Conservation (phyloP, 2,888 invertebrate genomes). For the Nymphalis c-album region DNA sequence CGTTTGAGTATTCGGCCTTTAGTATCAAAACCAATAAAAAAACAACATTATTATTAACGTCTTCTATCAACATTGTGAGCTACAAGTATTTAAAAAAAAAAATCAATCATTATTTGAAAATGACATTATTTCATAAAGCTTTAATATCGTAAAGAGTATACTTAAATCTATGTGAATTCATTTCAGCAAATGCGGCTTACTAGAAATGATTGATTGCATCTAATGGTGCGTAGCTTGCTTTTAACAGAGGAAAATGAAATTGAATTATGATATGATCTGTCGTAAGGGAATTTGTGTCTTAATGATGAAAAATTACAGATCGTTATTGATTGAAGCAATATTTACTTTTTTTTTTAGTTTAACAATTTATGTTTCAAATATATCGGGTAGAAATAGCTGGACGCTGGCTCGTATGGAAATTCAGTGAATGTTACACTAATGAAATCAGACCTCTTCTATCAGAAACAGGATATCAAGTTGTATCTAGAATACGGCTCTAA, state of each 20-base stretch:
- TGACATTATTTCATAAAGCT: background rate
- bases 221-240: slow-evolving; percentile 52
- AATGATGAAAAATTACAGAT: background rate
- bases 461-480: no score
- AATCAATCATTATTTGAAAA: background rate
- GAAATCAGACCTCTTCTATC: no score
- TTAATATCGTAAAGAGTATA: background rate
- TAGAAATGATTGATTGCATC: slow-evolving; percentile 54
- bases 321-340: background rate
- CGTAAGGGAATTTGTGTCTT: background rate
- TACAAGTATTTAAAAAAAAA: no score
- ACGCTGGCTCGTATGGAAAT: no score
- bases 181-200: slow-evolving; percentile 34
- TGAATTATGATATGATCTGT: slow-evolving; percentile 17
- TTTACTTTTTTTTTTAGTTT: background rate
- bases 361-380: no score
- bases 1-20: no score
- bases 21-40: no score
- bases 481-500: no score
- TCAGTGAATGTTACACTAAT: no score
- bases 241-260: slow-evolving; percentile 34
- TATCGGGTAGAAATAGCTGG: no score
- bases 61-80: no score
- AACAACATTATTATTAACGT: no score
- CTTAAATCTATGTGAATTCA: background rate